These are phyloP conservation scores for Tarsius wallacei DNA, from an alignment of 2,797 vertebrate species.

Conservation along the genomic window DNA sequence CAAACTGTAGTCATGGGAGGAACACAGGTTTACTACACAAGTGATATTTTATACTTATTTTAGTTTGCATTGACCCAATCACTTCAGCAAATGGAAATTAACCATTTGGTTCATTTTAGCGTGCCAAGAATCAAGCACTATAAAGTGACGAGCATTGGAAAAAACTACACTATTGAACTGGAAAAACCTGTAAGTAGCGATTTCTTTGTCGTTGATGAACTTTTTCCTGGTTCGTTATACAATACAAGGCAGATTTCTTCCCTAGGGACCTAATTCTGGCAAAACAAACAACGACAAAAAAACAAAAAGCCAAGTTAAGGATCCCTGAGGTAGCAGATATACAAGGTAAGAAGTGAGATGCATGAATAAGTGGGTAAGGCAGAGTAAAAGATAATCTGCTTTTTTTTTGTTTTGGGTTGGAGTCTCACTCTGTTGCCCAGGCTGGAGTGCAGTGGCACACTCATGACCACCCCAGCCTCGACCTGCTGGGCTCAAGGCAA, in stretches of 20 bases:
- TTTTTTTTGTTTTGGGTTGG: background rate
- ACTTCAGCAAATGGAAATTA: constrained; percentile 32
- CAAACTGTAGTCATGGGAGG: background rate
- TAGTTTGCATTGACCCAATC: background rate
- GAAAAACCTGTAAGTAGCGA: constrained; percentile 88
- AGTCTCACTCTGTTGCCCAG: too few species aligned
- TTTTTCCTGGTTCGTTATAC: background rate
- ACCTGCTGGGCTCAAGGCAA: too few species aligned
- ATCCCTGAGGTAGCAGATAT: background rate
- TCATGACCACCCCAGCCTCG: too few species aligned
- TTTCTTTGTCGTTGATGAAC: constrained; percentile 39
- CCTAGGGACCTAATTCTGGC: background rate
- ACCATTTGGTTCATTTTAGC: constrained; percentile 79
- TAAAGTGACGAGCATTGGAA: constrained; percentile 83
- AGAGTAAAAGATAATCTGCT: background rate
- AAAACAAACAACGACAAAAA: background rate
- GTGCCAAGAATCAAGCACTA: constrained; percentile 88
- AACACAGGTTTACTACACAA: background rate
- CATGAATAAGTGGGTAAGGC: background rate
- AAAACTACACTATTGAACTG: constrained; percentile 87
- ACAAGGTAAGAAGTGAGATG: background rate
- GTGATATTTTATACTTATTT: constrained; percentile 15
- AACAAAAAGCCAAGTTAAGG: background rate
- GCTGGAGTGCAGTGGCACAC: too few species aligned
- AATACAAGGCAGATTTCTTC: constrained; percentile 11